A percentile compares a stretch with the other conserved stretches of the same genome.
Conservation (phyloP, 1,140 invertebrate species). For the Choristoneura fumiferana region DNA sequence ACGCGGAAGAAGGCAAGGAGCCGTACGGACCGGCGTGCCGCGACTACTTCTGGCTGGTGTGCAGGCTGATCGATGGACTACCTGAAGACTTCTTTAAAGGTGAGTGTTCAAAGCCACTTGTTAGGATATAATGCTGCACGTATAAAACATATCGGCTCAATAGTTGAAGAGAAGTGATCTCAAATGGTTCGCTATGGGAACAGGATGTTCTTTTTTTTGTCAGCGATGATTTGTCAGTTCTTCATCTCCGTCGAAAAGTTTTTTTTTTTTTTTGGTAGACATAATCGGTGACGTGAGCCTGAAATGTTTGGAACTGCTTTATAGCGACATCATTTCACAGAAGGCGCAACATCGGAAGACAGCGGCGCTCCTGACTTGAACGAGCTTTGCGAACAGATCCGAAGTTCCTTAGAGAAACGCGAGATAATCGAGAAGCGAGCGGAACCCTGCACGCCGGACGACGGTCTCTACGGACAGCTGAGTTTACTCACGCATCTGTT, state of each 20-base stretch:
- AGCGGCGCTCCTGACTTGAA: conserved; percentile 77
- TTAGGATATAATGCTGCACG: too few relatives aligned
- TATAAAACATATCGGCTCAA: too few relatives aligned
- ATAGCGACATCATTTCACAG: conserved; percentile 45
- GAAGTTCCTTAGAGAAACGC: conserved; percentile 85
- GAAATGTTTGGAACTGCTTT: too few relatives aligned
- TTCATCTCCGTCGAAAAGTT: too few relatives aligned
- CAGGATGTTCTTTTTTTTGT: too few relatives aligned
- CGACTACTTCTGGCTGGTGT: conserved; percentile 96
- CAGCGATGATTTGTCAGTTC: too few relatives aligned
- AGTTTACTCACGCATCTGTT: conserved; percentile 91
- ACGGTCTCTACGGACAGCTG: conserved; percentile 93
- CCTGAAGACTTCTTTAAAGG: conserved; percentile 88
- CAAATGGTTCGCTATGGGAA: too few relatives aligned
- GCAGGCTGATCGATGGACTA: conserved; percentile 91
- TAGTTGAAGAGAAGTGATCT: too few relatives aligned
- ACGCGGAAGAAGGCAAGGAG: conserved; percentile 91
- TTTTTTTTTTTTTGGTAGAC: too few relatives aligned
- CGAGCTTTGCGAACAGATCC: conserved; percentile 86
- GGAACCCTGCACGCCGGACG: conserved; percentile 89
- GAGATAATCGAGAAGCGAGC: conserved; percentile 91
- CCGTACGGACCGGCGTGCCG: conserved; percentile 95
- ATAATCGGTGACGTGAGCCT: too few relatives aligned
- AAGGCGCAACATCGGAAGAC: conserved; percentile 71
- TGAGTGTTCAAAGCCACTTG: conserved; percentile 26